Conservation (phyloP, 2,888 invertebrate species). For the Andrena minutula region DNA sequence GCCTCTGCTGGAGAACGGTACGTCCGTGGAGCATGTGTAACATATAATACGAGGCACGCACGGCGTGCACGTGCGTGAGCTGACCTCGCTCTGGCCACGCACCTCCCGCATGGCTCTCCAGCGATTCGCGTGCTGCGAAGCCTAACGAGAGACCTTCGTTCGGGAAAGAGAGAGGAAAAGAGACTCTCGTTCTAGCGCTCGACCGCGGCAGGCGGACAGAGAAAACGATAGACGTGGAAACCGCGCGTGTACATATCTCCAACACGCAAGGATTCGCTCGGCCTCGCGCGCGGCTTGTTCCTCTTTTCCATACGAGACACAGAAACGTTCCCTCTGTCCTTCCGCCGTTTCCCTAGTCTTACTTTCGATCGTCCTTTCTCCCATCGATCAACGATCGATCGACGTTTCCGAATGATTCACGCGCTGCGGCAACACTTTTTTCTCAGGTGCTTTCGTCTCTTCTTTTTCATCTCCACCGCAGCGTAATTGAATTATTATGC, state of each 20-base stretch:
- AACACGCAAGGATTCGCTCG: constrained; percentile 22
- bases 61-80: constrained; percentile 74
- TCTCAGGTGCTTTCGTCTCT: background rate
- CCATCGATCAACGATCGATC: constrained; percentile 10
- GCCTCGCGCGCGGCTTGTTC: constrained; percentile 25
- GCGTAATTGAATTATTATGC: background rate
- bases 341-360: background rate
- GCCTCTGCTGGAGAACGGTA: constrained; percentile 53
- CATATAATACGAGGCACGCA: constrained; percentile 60
- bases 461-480: background rate
- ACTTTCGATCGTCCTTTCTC: constrained; percentile 50
- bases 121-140: constrained; percentile 65
- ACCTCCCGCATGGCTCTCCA: constrained; percentile 74
- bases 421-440: background rate
- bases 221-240: constrained; percentile 17
- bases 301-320: constrained; percentile 24
- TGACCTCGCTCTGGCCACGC: constrained; percentile 81
- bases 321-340: constrained; percentile 21
- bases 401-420: constrained; percentile 28
- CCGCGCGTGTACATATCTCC: constrained; percentile 48
- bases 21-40: constrained; percentile 32
- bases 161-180: constrained; percentile 7
- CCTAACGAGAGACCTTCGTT: constrained; percentile 58
- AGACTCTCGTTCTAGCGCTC: background rate
- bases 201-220: constrained; percentile 7